phyloP scores from a whole-genome alignment of 64 coral and sea anemone species.

The Montipora efflorescens region DNA sequence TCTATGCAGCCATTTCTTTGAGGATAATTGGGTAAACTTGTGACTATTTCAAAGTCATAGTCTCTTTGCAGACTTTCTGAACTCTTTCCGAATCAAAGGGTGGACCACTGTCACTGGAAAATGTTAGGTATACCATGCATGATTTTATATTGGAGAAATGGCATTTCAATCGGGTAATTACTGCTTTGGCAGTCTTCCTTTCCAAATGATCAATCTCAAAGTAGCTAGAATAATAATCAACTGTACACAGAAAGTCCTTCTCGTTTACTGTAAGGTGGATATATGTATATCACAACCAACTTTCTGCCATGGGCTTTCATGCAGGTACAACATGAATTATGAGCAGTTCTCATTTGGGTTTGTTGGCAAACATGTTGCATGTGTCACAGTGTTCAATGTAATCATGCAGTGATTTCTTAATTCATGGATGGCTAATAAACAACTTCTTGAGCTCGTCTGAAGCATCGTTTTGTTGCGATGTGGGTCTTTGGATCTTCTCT shows the following conservation, averaged over 20 bases:
- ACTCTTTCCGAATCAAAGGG: neutral
- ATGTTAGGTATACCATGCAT: neutral
- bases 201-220: neutral
- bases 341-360: conserved; percentile 23
- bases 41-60: neutral
- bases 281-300: conserved; percentile 20
- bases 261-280: conserved; percentile 19
- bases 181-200: conserved; percentile 4
- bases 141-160: conserved; percentile 44
- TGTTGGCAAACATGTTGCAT: conserved; percentile 10
- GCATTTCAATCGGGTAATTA: conserved; percentile 34
- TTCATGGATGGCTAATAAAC: conserved; percentile 17
- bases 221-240: neutral
- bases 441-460: neutral
- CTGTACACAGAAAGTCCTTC: conserved; percentile 41
- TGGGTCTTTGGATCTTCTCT: no score
- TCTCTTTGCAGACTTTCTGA: neutral
- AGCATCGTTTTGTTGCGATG: no score
- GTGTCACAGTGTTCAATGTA: neutral
- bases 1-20: no score
- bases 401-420: no score
- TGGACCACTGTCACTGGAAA: no score
- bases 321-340: neutral
- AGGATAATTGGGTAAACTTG: neutral
- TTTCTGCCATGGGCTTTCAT: conserved; percentile 20